phyloP scores from a whole-genome alignment of 2,113 vertebrate genomes.

The Proteles cristata region DNA sequence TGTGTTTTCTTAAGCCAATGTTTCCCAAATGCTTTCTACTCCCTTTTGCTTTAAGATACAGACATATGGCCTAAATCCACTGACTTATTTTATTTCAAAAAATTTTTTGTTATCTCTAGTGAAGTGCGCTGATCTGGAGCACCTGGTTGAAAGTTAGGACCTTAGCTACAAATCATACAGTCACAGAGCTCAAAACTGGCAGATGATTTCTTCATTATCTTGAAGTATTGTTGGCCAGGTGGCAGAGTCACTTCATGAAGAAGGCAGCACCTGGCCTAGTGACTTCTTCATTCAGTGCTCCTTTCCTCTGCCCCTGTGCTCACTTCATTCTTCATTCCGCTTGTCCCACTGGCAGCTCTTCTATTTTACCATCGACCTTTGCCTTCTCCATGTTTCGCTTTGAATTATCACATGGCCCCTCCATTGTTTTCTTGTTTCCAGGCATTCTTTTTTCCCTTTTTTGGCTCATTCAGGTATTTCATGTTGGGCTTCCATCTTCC shows the following conservation, averaged over 20 bases:
- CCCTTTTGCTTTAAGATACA: not conserved
- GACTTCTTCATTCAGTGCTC: slow-evolving; percentile 9
- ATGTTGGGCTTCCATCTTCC: not conserved
- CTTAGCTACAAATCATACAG: slow-evolving; percentile 30
- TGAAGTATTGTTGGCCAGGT: not conserved
- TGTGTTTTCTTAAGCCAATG: not conserved
- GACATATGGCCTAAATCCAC: not conserved
- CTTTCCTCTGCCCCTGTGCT: not conserved
- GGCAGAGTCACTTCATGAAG: not conserved
- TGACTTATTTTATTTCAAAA: slow-evolving; percentile 51
- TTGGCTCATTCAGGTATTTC: slow-evolving; percentile 16
- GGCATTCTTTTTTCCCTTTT: not conserved
- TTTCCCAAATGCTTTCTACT: slow-evolving; percentile 38
- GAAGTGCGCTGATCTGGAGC: not conserved
- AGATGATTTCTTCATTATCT: slow-evolving; percentile 19
- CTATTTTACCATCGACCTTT: not conserved
- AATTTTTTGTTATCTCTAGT: not conserved
- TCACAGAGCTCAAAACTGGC: not conserved
- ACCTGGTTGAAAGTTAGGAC: not conserved
- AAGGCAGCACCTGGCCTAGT: not conserved
- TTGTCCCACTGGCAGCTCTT: slow-evolving; percentile 3
- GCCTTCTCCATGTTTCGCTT: not conserved
- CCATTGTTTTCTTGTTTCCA: not conserved
- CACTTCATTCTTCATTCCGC: slow-evolving; percentile 10
- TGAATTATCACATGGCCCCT: not conserved